Conservation (phyloP, 92 coral and sea anemone genomes). For the Epizoanthus stellaris region DNA sequence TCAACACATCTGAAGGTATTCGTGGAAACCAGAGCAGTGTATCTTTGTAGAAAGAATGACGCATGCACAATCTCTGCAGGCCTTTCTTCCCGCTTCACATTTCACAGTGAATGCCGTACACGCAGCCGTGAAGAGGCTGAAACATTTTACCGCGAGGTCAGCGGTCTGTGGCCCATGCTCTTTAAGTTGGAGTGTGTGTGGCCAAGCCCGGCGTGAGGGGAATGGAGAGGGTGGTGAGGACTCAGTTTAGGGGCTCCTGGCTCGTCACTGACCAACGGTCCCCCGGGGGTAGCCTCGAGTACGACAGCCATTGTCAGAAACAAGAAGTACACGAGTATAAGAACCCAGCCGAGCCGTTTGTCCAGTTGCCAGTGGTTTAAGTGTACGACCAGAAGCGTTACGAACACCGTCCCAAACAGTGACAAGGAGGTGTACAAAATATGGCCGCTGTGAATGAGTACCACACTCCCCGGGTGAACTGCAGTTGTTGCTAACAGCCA, state of each 20-base stretch:
- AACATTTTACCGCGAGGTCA: slow-evolving; percentile 37
- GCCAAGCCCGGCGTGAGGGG: slow-evolving; percentile 91
- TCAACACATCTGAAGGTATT: too few relatives aligned
- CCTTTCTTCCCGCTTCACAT: not conserved
- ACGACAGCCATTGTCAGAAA: slow-evolving; percentile 87
- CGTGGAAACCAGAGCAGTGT: too few relatives aligned
- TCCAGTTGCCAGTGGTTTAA: slow-evolving; percentile 87
- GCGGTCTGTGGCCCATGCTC: slow-evolving; percentile 45
- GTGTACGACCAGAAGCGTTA: slow-evolving; percentile 72
- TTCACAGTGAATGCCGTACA: not conserved
- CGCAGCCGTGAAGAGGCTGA: not conserved
- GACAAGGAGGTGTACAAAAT: slow-evolving; percentile 88
- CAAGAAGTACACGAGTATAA: slow-evolving; percentile 74
- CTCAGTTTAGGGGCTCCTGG: slow-evolving; percentile 76
- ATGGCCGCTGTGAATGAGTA: slow-evolving; percentile 92
- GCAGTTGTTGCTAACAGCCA: slow-evolving; percentile 95
- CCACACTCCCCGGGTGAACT: slow-evolving; percentile 92
- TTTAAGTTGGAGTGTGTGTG: slow-evolving; percentile 63
- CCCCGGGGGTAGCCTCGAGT: slow-evolving; percentile 88
- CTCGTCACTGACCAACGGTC: slow-evolving; percentile 65
- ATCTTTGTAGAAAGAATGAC: too few relatives aligned
- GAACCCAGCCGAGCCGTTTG: slow-evolving; percentile 79
- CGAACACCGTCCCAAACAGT: slow-evolving; percentile 90
- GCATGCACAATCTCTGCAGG: not conserved
- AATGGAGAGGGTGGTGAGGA: slow-evolving; percentile 89